These are phyloP conservation scores for Gymnothorax reevesii DNA, from an alignment of 2,797 vertebrate genomes.

Conservation along the genomic window DNA sequence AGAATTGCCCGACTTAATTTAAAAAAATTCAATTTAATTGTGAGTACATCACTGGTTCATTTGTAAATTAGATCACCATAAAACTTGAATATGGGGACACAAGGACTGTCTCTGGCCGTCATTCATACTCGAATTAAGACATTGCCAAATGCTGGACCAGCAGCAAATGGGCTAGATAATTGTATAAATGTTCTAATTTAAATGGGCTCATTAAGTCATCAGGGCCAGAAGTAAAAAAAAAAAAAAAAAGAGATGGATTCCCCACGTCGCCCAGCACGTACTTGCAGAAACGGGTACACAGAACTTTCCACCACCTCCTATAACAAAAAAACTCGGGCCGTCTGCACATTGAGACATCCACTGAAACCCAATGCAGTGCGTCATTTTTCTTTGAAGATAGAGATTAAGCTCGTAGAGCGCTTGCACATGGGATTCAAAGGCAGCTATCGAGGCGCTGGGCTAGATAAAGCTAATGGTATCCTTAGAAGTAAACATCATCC, in stretches of 20 bases:
- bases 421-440: constrained; percentile 17
- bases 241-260: not conserved
- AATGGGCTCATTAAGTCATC: too few species aligned
- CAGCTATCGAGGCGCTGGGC: not conserved
- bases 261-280: not conserved
- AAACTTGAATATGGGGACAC: too few species aligned
- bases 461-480: not conserved
- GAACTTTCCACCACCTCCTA: not conserved
- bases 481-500: not conserved
- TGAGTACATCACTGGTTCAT: too few species aligned
- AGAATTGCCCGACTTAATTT: too few species aligned
- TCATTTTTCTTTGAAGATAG: constrained; percentile 12
- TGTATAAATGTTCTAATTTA: too few species aligned
- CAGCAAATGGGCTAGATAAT: too few species aligned
- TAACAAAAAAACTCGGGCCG: not conserved
- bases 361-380: not conserved
- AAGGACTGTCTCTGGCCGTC: too few species aligned
- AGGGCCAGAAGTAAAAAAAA: too few species aligned
- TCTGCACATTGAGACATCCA: not conserved
- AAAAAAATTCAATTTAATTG: too few species aligned
- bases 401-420: not conserved
- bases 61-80: too few species aligned
- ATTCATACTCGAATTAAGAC: too few species aligned
- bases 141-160: too few species aligned
- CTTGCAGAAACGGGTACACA: constrained; percentile 9